Conservation (phyloP, 1,140 invertebrate genomes). For the silkworm (Bombyx mori) region ASM3026992v2 NC_085115.1:3494501-3495000, state of each 20-base stretch:
- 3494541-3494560: constrained; percentile 41
- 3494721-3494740: constrained; percentile 28
- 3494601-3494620: constrained; percentile 25
- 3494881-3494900: constrained; percentile 36
- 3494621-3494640: constrained; percentile 31
- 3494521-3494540: constrained; percentile 17
- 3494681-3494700: constrained; percentile 22
- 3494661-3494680: constrained; percentile 33
- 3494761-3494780: constrained; percentile 24
- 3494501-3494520: constrained; percentile 20
- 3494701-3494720: constrained; percentile 20
- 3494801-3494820: constrained; percentile 34
- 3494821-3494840: constrained; percentile 26
- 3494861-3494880: constrained; percentile 23
- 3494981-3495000: too few species aligned
- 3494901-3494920: constrained; percentile 18
- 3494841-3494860: constrained; percentile 27
- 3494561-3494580: constrained; percentile 37
- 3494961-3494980: too few species aligned
- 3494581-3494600: constrained; percentile 51
- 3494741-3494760: constrained; percentile 26
- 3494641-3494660: constrained; percentile 20
- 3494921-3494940: constrained; percentile 13
- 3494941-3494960: background rate
- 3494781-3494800: constrained; percentile 15